Base-by-base conservation (phyloP, 2,888 invertebrate species). In the Sinhomidia bicolor region DNA sequence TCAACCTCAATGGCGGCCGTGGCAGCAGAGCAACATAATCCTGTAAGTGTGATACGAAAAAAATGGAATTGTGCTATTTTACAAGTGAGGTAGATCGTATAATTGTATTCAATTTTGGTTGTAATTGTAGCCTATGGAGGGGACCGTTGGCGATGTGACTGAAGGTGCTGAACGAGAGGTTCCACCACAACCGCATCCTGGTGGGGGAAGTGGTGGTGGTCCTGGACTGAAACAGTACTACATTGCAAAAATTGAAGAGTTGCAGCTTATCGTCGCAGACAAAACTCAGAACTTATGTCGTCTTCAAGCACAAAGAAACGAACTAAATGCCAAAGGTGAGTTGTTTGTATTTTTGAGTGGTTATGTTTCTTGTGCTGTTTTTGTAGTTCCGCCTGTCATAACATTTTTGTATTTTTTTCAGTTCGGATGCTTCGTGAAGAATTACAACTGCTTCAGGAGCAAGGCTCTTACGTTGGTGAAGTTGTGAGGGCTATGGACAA, bases 401-500 rank as follows among this genome's bases (percentile, higher is more conserved):
- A n/a, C n/a, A n/a, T n/a, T n/a, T n/a, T n/a, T n/a, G n/a, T 36
- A 36, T 36, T 36, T 7, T 36, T 36, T 5, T 36, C 93, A 97
- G 99, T 99, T 65, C 96, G 99, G 44, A 98, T 99, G 98, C 94
- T 99, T 89, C 96, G 99, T 9, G 99, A 99, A 93, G 99, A 99
- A 93, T 94, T 99, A 0, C 99, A 99, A 94, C 95, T 99, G 32
- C 95, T 99, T 12, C 95, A 95, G 92, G 99, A 99, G 93, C 99
- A 99, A 94, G 99, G 99, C 14, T 99, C 99, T 20, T 99, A 99
- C 94, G 99, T 99, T 1, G 99, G 99, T 10, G 99, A 99, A 94
- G 99, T 99, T 4, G 99, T 99, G 0, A 99, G 99, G 93, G 99
- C 99, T 0, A 99, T 99, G 99, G 99, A 99, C 94, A 99, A 99